These are phyloP conservation scores for Bergia sp. DNA, from an alignment of 92 coral and sea anemone species.

Conservation along the genomic window DNA sequence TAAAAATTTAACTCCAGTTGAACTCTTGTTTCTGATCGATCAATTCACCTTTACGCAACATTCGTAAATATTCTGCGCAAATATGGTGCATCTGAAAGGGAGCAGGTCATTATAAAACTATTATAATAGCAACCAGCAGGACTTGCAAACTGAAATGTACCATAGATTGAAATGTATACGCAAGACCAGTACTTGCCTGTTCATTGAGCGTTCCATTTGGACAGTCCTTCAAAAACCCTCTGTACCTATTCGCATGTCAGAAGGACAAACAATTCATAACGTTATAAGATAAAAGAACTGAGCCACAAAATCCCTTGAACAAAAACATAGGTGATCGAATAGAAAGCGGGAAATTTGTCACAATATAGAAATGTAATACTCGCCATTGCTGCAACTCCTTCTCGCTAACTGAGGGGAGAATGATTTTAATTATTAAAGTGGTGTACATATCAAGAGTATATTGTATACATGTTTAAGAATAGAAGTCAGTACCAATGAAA, in stretches of 20 bases:
- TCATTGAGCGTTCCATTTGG: conserved; percentile 92
- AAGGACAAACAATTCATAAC: conserved; percentile 22
- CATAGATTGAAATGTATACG: neutral
- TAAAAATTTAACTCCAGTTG: neutral
- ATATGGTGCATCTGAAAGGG: neutral
- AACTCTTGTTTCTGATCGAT: neutral
- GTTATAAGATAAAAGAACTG: neutral
- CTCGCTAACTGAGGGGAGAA: conserved; percentile 79
- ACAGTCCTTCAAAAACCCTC: conserved; percentile 94
- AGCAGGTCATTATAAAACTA: too few species aligned
- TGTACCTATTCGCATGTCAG: conserved; percentile 69
- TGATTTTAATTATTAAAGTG: conserved; percentile 13
- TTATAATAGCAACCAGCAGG: too few species aligned
- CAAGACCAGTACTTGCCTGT: conserved; percentile 55
- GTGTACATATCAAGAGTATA: neutral
- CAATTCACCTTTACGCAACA: conserved; percentile 23
- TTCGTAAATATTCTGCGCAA: conserved; percentile 21
- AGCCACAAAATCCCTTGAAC: too few species aligned
- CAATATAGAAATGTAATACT: conserved; percentile 16
- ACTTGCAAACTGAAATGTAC: neutral
- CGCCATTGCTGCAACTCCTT: conserved; percentile 97
- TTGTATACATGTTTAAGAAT: neutral
- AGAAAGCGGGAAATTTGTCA: neutral
- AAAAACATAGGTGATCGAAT: neutral
- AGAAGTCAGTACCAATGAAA: neutral